phyloP scores from a whole-genome alignment of 1,140 invertebrate species.

The Aphelenchoides avenae region DNA sequence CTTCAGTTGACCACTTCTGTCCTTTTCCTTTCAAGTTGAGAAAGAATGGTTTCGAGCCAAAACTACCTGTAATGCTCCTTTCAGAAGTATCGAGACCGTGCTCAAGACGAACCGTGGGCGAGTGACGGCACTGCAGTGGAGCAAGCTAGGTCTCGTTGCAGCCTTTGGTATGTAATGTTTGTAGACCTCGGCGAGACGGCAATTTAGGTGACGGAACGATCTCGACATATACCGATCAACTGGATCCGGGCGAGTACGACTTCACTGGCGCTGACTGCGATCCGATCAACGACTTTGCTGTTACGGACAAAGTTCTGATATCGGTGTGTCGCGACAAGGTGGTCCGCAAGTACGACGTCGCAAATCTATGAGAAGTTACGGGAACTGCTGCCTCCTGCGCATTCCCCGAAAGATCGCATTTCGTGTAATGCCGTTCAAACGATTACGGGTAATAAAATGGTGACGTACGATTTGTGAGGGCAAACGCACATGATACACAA shows the following conservation, averaged over 20 bases:
- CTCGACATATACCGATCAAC: neutral
- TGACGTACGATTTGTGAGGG: no score
- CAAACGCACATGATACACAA: no score
- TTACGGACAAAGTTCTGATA: slow-evolving; percentile 57
- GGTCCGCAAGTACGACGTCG: slow-evolving; percentile 61
- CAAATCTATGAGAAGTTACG: no score
- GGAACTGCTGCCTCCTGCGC: no score
- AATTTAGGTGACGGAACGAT: slow-evolving; percentile 15
- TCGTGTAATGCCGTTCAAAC: no score
- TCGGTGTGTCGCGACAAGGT: slow-evolving; percentile 60
- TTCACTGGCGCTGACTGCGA: slow-evolving; percentile 71
- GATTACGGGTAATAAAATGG: no score
- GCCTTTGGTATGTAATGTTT: neutral
- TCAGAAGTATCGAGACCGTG: slow-evolving; percentile 12
- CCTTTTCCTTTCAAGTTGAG: slow-evolving; percentile 21
- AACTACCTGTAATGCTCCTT: no score
- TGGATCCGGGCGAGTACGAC: slow-evolving; percentile 24
- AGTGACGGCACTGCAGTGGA: slow-evolving; percentile 25
- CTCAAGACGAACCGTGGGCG: slow-evolving; percentile 15
- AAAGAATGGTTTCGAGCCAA: slow-evolving; percentile 11
- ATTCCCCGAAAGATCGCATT: no score
- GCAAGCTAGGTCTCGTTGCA: slow-evolving; percentile 7
- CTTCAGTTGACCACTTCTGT: neutral
- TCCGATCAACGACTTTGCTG: slow-evolving; percentile 59
- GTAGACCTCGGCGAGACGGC: neutral